Evolutionary conservation across 2,888 invertebrate genomes (phyloP).

Genomic region (Chirona hameri): DNA sequence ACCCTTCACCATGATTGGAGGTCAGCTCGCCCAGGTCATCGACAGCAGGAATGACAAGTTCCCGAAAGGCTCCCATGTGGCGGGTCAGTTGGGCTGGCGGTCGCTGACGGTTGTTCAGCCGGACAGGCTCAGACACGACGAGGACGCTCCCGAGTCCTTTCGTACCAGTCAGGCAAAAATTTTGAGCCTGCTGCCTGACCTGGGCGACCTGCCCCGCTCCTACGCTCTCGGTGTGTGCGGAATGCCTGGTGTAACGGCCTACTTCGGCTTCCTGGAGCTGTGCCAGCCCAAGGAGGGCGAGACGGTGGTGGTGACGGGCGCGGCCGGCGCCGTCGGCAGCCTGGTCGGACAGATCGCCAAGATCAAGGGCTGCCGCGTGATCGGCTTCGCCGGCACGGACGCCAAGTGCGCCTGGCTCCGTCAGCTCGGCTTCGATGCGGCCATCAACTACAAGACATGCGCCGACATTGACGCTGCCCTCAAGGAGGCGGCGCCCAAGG

Average conservation of each 20-base stretch:
- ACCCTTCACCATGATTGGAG: constrained; percentile 58
- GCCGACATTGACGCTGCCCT: constrained; percentile 55
- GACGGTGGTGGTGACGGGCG: constrained; percentile 66
- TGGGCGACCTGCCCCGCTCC: constrained; percentile 53
- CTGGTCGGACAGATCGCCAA: constrained; percentile 76
- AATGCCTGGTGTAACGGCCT: constrained; percentile 68
- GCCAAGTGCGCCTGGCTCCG: constrained; percentile 60
- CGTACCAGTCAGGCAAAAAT: constrained; percentile 54
- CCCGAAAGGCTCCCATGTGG: constrained; percentile 62
- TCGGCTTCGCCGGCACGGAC: constrained; percentile 67
- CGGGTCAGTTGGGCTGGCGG: constrained; percentile 66
- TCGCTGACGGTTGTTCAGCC: constrained; percentile 55
- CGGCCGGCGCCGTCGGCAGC: constrained; percentile 74
- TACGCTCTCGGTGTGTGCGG: constrained; percentile 63
- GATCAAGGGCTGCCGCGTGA: constrained; percentile 58
- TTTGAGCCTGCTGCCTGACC: constrained; percentile 54
- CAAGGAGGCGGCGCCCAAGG: background rate
- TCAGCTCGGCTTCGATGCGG: constrained; percentile 63
- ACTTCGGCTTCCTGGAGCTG: constrained; percentile 68
- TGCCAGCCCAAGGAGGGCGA: constrained; percentile 68
- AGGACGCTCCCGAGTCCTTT: constrained; percentile 46
- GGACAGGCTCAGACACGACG: constrained; percentile 45
- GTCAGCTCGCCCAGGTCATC: constrained; percentile 67
- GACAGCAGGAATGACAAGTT: constrained; percentile 62
- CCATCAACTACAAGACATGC: constrained; percentile 66